Evolutionary conservation across 2,113 vertebrate species (phyloP).

Genomic region (Synodontis membranacea): DNA sequence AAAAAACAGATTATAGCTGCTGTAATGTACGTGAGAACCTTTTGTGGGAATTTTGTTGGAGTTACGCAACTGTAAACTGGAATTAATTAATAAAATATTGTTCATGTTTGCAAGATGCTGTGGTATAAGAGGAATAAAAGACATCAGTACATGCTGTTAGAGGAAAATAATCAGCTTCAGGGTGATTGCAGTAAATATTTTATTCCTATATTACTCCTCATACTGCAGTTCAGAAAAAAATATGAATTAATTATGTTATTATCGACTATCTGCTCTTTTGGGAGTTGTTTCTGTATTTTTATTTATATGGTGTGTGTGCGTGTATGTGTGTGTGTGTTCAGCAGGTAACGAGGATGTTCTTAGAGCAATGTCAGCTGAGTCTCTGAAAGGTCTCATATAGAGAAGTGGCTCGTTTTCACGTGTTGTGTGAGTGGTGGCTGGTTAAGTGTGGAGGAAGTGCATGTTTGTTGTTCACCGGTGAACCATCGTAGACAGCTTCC

Average conservation of each 20-base stretch:
- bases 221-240: too few relatives aligned
- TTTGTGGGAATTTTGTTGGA: not conserved
- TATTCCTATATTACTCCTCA: too few relatives aligned
- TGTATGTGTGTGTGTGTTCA: not conserved
- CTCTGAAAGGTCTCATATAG: not conserved
- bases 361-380: not conserved
- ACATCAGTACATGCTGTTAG: too few relatives aligned
- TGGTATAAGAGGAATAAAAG: not conserved
- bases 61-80: not conserved
- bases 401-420: not conserved
- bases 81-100: not conserved
- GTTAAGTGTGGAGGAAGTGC: not conserved
- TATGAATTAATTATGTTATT: too few relatives aligned
- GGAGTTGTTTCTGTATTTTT: not conserved
- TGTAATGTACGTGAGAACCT: too few relatives aligned
- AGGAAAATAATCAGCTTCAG: not conserved
- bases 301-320: not conserved
- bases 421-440: not conserved
- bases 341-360: not conserved
- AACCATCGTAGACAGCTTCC: too few relatives aligned
- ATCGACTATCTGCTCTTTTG: too few relatives aligned
- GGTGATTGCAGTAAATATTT: not conserved
- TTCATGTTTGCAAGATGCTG: not conserved
- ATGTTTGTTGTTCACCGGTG: not conserved
- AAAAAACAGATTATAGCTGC: too few relatives aligned